phyloP scores from a whole-genome alignment of 2,797 vertebrate genomes.

The Naso thynnoides region DNA sequence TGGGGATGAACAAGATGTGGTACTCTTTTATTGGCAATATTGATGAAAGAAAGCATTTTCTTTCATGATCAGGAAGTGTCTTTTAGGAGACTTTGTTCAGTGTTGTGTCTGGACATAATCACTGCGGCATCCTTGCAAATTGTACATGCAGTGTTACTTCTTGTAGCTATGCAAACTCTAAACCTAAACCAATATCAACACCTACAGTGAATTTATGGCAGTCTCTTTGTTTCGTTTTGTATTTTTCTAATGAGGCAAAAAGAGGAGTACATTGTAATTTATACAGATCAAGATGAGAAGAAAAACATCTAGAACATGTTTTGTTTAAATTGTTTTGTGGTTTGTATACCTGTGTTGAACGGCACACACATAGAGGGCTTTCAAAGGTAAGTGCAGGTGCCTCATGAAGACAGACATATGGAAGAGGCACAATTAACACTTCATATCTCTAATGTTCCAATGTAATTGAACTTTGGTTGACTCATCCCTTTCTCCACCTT shows the following conservation, averaged over 20 bases:
- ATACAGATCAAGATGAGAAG: neutral
- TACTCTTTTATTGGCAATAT: slow-evolving; percentile 46
- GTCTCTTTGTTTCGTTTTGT: neutral
- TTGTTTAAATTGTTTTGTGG: neutral
- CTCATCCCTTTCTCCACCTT: slow-evolving; percentile 39
- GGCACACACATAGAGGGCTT: neutral
- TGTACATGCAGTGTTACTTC: neutral
- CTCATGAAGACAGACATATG: slow-evolving; percentile 1
- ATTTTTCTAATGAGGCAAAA: neutral
- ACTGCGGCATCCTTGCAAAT: neutral
- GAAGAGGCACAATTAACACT: slow-evolving; percentile 5
- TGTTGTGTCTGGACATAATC: slow-evolving; percentile 5
- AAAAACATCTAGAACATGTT: neutral
- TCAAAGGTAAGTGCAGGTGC: neutral
- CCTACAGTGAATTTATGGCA: neutral
- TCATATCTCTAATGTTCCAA: neutral
- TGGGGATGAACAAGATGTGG: slow-evolving; percentile 16
- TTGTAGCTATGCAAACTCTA: too few relatives aligned
- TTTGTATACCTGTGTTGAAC: neutral
- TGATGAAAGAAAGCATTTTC: slow-evolving; percentile 13
- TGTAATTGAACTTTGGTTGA: slow-evolving; percentile 37
- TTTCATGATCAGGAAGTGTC: slow-evolving; percentile 30
- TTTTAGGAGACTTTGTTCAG: slow-evolving; percentile 22
- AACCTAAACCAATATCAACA: too few relatives aligned
- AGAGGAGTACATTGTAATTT: neutral